Evolutionary conservation across 1,140 invertebrate genomes (phyloP).

Genomic region (Mylabris phalerata): DNA sequence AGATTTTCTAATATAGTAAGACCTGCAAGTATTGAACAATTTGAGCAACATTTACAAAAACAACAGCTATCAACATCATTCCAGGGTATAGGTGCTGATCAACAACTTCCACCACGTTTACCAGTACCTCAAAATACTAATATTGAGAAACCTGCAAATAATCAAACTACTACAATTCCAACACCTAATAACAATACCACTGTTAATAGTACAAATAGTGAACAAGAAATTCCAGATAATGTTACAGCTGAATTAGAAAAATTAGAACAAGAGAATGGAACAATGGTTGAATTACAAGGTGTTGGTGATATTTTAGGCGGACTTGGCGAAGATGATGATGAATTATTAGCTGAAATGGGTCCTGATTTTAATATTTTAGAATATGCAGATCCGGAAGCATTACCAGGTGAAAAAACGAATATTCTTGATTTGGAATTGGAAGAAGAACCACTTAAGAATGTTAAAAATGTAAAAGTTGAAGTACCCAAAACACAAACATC

Average conservation of each 20-base stretch:
- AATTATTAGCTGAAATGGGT: conserved; percentile 82
- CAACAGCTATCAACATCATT: conserved; percentile 10
- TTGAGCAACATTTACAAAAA: conserved; percentile 31
- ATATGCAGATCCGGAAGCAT: conserved; percentile 85
- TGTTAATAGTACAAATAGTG: conserved; percentile 31
- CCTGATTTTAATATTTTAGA: conserved; percentile 94
- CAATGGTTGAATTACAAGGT: conserved; percentile 64
- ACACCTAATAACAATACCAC: conserved; percentile 26
- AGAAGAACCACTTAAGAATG: conserved; percentile 56
- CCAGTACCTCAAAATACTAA: not conserved
- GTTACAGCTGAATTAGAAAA: conserved; percentile 73
- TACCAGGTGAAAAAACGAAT: conserved; percentile 67
- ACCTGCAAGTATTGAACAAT: conserved; percentile 32
- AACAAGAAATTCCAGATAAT: conserved; percentile 68
- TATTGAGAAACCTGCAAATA: conserved; percentile 3
- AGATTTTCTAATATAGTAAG: conserved; percentile 21
- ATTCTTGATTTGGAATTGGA: conserved; percentile 67
- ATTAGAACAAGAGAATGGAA: conserved; percentile 61
- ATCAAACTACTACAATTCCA: conserved; percentile 4
- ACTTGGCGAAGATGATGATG: conserved; percentile 79
- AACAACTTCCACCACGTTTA: conserved; percentile 3
- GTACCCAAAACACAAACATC: conserved; percentile 6
- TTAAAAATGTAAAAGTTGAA: conserved; percentile 25
- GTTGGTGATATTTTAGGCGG: conserved; percentile 74
- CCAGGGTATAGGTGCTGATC: conserved; percentile 12